phyloP scores from a whole-genome alignment of 2,797 vertebrate genomes.

The Gymnothorax javanicus region DNA sequence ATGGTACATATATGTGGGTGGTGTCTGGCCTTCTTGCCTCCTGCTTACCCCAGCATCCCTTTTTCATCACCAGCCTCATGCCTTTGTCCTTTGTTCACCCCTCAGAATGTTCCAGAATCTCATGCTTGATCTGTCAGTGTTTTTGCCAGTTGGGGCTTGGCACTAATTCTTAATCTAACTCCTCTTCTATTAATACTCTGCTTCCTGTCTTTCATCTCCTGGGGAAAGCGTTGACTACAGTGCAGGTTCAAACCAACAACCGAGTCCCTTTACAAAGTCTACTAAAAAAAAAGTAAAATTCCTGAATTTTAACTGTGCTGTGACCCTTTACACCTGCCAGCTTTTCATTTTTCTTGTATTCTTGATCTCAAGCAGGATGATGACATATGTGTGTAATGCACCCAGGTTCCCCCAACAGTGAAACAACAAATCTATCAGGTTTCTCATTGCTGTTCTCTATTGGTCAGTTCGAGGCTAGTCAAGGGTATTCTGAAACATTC shows the following conservation, averaged over 20 bases:
- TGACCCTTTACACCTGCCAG: neutral
- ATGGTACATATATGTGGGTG: neutral
- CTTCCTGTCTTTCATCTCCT: conserved; percentile 43
- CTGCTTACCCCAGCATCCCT: neutral
- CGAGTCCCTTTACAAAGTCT: conserved; percentile 28
- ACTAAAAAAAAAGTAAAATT: neutral
- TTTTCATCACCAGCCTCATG: too few species aligned
- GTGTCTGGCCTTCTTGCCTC: neutral
- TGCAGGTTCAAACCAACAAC: conserved; percentile 57
- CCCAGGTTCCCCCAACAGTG: conserved; percentile 40
- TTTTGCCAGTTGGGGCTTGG: conserved; percentile 39
- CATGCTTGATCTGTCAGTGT: conserved; percentile 47
- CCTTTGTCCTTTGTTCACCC: conserved; percentile 39
- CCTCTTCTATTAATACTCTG: conserved; percentile 57
- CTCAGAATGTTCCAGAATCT: conserved; percentile 65
- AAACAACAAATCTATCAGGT: conserved; percentile 33
- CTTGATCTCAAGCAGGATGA: conserved; percentile 50
- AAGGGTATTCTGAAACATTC: conserved; percentile 30
- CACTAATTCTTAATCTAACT: conserved; percentile 40
- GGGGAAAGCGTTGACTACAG: conserved; percentile 16
- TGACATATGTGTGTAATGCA: conserved; percentile 39
- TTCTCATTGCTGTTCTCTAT: neutral
- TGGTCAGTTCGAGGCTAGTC: neutral
- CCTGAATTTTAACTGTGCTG: neutral
- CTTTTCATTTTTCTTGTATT: neutral